Evolutionary conservation across 1,140 invertebrate genomes (phyloP), one percentile per base, ranked within the genome.

Genomic region (Neodiprion pinetum): DNA sequence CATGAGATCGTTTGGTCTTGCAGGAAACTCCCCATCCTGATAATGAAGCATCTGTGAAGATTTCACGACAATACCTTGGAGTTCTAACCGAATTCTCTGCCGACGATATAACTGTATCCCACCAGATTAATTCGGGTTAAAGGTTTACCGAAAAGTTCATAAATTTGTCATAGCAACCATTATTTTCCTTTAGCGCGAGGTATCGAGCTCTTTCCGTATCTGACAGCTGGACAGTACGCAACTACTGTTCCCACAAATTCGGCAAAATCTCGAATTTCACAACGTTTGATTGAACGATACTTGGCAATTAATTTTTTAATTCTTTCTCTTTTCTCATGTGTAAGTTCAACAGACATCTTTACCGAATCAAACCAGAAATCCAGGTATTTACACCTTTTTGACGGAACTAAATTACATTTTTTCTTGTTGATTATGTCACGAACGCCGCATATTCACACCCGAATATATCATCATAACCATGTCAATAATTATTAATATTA

Each of bases 21-120:
- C 66, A 74, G 11, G 21, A 7, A 67, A 65, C 67, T 8, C 77
- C 75, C 77, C 77, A 78, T 9, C 77, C 77, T 21, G 72, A 68
- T 28, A 76, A 48, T 11, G 75, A 76, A 12, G 77, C 72, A 65
- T 78, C 72, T 23, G 77, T 71, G 53, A 73, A 76, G 7, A 78
- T 73, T 48, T 71, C 71, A 4, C 71, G 12, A n/a, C 61, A 47
- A 71, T 67, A 76, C 67, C 12, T 28, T 4, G 69, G 67, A 17
- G 65, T 61, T 48, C 47, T 74, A 17, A 74, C 74, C 11, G 72
- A 67, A 67, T 75, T 75, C 2, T 50, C 40, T 14, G 74, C 67
- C 1, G 53, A 50, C 1, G 65, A 8, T 1, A 74, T 61, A 9
- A 72, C 65, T 61, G 17, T 40, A 28, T 61, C 48, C 77, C 74